Evolutionary conservation across 2,113 vertebrate genomes (phyloP), one percentile per base, ranked within the genome.

Genomic region (Osmerus mordax): DNA sequence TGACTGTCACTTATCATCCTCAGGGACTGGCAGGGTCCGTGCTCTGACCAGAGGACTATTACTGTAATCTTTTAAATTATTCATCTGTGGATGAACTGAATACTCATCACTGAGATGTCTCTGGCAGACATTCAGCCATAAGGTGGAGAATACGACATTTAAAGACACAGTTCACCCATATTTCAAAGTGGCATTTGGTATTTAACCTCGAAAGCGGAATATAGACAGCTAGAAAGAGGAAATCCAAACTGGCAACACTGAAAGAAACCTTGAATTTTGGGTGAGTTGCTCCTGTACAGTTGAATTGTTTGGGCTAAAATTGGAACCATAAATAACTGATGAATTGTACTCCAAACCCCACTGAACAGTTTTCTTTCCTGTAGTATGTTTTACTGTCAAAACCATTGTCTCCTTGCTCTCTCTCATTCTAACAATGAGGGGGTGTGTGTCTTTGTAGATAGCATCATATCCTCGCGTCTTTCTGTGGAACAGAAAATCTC

Each of bases 51-150:
- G 73, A 85, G 73, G 72, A 78, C 79, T 84, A 81, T 86, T 82
- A 87, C 74, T 76, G 74, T 78, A 72, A 86, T 83, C 76, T 66
- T 55, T 64, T 87, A 55, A 81, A 85, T 84, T 81, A 84, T 84
- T 87, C 36, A 86, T 81, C 69, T 74, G 62, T 72, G 73, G 63
- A 81, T 71, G 69, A 82, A 83, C 79, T 77, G 61, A 70, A 83
- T 68, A 78, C 80, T 36, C 73, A 14, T 15, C 36, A 41, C 36
- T 41, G 36, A 41, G 36, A 41, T 41, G 36, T 9, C 5, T 41
- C 7, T 41, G 36, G 36, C 36, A 41, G 36, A 41, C 36, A 41
- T 41, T 7, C 36, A 41, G 36, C 36, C 36, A 41, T 41, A 41
- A 41, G 36, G 8, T 9, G 0, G 36, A 41, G 36, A 9, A 41